A percentile compares a stretch with the other conserved stretches of the same genome.
phyloP scores from a whole-genome alignment of 1,140 invertebrate species.

The Anagrus nilaparvatae region DNA sequence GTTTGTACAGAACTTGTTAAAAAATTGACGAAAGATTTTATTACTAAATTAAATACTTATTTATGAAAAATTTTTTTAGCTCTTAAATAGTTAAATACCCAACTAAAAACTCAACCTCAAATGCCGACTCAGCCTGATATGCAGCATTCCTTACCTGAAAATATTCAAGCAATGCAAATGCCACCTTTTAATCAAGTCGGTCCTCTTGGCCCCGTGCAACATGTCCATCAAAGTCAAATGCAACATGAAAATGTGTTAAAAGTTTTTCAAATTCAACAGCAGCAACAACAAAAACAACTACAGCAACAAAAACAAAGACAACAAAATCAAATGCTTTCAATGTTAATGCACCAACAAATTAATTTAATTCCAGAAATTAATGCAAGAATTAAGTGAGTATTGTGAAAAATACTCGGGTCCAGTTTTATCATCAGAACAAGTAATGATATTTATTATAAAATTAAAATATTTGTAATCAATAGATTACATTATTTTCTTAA shows the following conservation, averaged over 20 bases:
- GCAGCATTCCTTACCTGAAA: constrained; percentile 16
- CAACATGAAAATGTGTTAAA: constrained; percentile 45
- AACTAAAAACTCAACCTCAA: constrained; percentile 28
- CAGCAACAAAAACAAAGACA: constrained; percentile 20
- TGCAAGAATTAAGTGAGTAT: no score
- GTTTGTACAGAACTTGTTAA: constrained; percentile 34
- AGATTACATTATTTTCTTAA: no score
- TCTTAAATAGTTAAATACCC: constrained; percentile 33
- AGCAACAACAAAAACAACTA: constrained; percentile 23
- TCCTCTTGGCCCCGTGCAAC: constrained; percentile 35
- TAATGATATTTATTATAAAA: no score
- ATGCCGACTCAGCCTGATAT: constrained; percentile 16
- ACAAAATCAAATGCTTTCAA: constrained; percentile 36
- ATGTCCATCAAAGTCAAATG: constrained; percentile 40
- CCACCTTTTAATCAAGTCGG: constrained; percentile 33
- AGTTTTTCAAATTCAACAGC: constrained; percentile 42
- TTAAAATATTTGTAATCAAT: no score
- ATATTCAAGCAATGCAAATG: constrained; percentile 23
- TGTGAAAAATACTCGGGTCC: no score
- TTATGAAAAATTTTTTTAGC: constrained; percentile 18
- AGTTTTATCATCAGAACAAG: no score
- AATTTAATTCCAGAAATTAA: no score
- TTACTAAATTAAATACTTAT: constrained; percentile 4
- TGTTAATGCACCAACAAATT: no score
- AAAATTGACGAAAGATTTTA: background rate